Evolutionary conservation across 2,113 vertebrate species (phyloP), one percentile per base, ranked within the genome.

Genomic region (Orthonyx spaldingii): DNA sequence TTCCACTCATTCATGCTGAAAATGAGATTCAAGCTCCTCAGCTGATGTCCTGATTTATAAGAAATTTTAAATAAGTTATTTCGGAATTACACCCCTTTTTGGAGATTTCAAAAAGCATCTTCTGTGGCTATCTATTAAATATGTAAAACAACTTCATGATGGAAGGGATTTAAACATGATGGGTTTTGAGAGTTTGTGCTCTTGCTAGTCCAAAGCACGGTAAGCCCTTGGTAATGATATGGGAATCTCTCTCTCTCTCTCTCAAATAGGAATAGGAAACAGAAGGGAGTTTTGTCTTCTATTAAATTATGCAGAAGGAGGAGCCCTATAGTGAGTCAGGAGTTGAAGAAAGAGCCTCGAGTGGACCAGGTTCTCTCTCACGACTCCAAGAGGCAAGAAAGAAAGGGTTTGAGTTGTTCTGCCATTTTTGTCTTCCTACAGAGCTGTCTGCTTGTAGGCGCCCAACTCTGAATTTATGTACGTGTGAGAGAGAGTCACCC

Each of bases 221-320:
- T 15, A 76, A 30, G 16, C 4, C 7, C 23, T 37, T 0, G 0
- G 11, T 52, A 84, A 60, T 7, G 4, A 52, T 9, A 50, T 0
- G 0, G 41, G 84, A 94, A 44, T 83, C n/a, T 64, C 32, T 85
- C 30, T 16, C 23, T 53, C 50, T 26, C 33, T 59, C 61, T 64
- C 55, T 82, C n/a, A 79, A 75, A n/a, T n/a, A 87, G 7, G 6
- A 75, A 64, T 2, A 68, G 7, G 24, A 47, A 88, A 70, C 23
- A 77, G 46, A 69, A 76, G 21, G 32, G 10, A 63, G 6, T 42
- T 77, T 56, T 33, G 10, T 56, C 26, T 39, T 56, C 11, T 42
- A 46, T 39, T 88, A 46, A 83, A 41, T 57, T 63, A 28, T 21
- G 63, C 12, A 13, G 39, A 27, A 63, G 22, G 17, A 77, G 26